Evolutionary conservation across 2,888 invertebrate species (phyloP).

Genomic region (Labia minor): DNA sequence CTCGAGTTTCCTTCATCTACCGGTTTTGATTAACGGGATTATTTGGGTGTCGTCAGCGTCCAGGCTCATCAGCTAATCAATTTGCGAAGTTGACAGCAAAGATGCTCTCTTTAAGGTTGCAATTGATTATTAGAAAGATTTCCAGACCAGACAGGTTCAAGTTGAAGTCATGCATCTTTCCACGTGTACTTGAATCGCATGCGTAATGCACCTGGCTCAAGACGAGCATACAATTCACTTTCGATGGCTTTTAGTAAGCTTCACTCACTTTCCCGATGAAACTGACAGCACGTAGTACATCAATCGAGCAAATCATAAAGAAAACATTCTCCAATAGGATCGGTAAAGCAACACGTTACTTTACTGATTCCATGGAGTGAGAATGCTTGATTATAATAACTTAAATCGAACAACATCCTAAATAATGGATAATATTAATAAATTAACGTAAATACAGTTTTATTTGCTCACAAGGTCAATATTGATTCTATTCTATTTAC

Average conservation of each 20-base stretch:
- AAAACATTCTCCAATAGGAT: background rate
- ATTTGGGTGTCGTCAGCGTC: background rate
- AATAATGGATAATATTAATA: too few relatives aligned
- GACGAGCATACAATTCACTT: background rate
- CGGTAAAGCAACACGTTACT: background rate
- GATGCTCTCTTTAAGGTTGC: background rate
- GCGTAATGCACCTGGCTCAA: background rate
- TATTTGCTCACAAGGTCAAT: too few relatives aligned
- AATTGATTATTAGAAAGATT: background rate
- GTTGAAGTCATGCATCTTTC: background rate
- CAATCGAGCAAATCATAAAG: background rate
- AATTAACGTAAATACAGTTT: too few relatives aligned
- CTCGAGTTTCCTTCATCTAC: background rate
- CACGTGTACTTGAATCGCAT: background rate
- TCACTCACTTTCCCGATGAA: background rate
- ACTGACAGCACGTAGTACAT: background rate
- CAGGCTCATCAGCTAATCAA: background rate
- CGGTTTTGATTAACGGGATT: background rate
- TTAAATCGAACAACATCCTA: too few relatives aligned
- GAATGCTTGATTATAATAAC: too few relatives aligned
- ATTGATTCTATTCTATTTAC: too few relatives aligned
- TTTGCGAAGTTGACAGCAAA: background rate
- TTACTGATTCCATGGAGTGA: too few relatives aligned
- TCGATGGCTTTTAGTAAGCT: background rate
- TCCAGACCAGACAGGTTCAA: background rate